Percentiles rank a stretch among this genome's conserved stretches.
Conservation (phyloP, 2,113 vertebrate genomes). For the Paedocypris sp. region DNA sequence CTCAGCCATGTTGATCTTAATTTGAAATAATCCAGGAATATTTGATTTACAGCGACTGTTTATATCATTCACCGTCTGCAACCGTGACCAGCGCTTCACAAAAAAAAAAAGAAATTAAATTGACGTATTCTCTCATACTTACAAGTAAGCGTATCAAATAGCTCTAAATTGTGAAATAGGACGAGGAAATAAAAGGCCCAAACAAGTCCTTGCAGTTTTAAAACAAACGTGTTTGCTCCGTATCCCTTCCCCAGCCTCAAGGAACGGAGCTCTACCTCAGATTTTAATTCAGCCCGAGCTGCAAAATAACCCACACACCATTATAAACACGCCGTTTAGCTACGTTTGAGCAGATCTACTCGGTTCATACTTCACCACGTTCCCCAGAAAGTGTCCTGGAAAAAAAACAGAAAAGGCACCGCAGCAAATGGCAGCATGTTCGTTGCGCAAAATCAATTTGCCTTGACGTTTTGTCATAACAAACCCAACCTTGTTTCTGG, state of each 20-base stretch:
- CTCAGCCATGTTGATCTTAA: no score
- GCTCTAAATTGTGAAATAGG: no score
- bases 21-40: no score
- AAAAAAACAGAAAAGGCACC: no score
- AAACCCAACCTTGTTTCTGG: constrained; percentile 73
- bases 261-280: constrained; percentile 26
- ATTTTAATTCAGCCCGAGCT: constrained; percentile 33
- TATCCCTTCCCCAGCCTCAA: constrained; percentile 11
- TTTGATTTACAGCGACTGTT: no score
- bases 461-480: constrained; percentile 60
- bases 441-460: constrained; percentile 37
- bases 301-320: constrained; percentile 30
- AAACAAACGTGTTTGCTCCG: constrained; percentile 25
- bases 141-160: no score
- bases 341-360: constrained; percentile 24
- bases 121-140: no score
- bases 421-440: constrained; percentile 28
- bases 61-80: no score
- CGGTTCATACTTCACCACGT: constrained; percentile 17
- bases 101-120: no score
- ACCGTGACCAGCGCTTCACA: no score
- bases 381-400: constrained; percentile 22
- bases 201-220: no score
- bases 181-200: no score
- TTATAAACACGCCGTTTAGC: constrained; percentile 33